Conservation (phyloP, 2,113 vertebrate genomes). For the Xenopus laevis region DNA sequence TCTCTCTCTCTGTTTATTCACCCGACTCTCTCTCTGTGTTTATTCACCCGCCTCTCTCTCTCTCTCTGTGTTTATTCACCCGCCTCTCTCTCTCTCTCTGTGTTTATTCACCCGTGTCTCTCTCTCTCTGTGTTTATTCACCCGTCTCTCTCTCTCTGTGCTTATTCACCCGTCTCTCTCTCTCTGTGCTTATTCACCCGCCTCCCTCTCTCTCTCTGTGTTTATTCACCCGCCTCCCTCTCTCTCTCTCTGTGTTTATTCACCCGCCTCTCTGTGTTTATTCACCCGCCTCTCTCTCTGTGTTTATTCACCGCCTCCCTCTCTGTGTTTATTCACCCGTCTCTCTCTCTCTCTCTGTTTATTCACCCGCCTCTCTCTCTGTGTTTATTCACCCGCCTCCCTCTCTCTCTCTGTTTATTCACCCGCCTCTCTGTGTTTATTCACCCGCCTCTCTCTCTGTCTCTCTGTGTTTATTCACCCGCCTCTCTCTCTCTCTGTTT, state of each 20-base stretch:
- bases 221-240: too few species aligned
- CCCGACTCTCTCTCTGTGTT: not conserved
- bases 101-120: not conserved
- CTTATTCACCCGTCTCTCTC: not conserved
- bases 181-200: not conserved
- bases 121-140: too few species aligned
- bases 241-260: too few species aligned
- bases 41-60: too few species aligned
- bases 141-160: slow-evolving; percentile 17
- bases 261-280: not conserved
- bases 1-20: too few species aligned
- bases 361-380: not conserved
- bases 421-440: slow-evolving; percentile 5
- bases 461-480: slow-evolving; percentile 1
- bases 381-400: not conserved
- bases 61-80: too few species aligned
- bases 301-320: not conserved
- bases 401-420: too few species aligned
- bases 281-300: too few species aligned
- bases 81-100: not conserved
- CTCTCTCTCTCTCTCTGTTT: too few species aligned
- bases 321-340: too few species aligned
- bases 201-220: too few species aligned
- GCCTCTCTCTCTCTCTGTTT: too few species aligned
- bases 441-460: not conserved